Conservation (phyloP, 2,888 invertebrate genomes). For the Vanessa cardui region DNA sequence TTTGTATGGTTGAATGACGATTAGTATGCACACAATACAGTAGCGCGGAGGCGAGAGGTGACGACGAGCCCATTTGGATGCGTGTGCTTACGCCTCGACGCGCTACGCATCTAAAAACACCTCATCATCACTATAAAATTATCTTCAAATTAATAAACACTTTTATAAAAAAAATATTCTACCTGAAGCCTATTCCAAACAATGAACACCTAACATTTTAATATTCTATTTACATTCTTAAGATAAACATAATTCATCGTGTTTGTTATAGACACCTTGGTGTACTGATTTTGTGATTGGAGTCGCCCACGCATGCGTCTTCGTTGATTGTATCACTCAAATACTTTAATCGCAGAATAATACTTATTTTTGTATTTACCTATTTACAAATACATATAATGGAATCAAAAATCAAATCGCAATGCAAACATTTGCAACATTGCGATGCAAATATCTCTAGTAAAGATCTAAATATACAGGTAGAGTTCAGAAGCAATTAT, state of each 20-base stretch:
- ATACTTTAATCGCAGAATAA: background rate
- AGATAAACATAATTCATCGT: constrained; percentile 9
- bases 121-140: constrained; percentile 52
- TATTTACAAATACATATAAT: background rate
- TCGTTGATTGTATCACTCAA: background rate
- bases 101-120: constrained; percentile 54
- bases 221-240: constrained; percentile 22
- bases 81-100: constrained; percentile 57
- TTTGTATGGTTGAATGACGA: constrained; percentile 39
- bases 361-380: background rate
- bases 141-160: constrained; percentile 59
- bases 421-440: background rate
- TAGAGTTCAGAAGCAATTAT: background rate
- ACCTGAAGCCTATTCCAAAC: constrained; percentile 32
- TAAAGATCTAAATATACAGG: too few relatives aligned
- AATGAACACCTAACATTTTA: constrained; percentile 27
- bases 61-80: constrained; percentile 72
- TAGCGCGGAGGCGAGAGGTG: constrained; percentile 65
- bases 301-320: constrained; percentile 14
- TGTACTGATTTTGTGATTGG: constrained; percentile 6
- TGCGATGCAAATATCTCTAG: background rate
- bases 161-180: constrained; percentile 41
- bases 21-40: constrained; percentile 73
- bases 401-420: background rate
- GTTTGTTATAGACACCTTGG: constrained; percentile 10